A percentile compares a stretch with the other conserved stretches of the same genome.
These are phyloP conservation scores for Echeneis naucrates DNA, from an alignment of 2,797 vertebrate genomes.

Conservation along the genomic window DNA sequence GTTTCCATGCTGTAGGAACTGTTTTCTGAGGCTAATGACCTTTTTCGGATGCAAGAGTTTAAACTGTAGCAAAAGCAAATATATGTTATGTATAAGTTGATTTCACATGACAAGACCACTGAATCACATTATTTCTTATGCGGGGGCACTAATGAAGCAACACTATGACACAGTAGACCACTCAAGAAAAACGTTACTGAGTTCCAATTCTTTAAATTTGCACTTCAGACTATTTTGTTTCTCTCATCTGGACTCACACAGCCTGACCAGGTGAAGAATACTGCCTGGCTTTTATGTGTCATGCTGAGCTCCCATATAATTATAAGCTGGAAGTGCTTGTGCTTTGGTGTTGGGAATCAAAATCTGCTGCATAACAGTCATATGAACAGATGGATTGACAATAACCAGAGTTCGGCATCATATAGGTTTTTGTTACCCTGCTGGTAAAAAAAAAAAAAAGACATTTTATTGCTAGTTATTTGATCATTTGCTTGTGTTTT, in stretches of 20 bases:
- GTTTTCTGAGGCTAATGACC: neutral
- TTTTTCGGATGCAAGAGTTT: neutral
- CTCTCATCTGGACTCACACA: neutral
- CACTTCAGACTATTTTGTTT: neutral
- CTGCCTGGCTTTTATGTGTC: neutral
- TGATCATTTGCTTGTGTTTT: no score
- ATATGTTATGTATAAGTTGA: neutral
- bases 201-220: slow-evolving; percentile 7
- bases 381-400: no score
- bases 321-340: no score
- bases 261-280: neutral
- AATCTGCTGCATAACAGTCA: no score
- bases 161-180: neutral
- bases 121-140: slow-evolving; percentile 1
- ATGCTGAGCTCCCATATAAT: neutral
- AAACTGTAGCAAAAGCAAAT: neutral
- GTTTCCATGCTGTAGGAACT: neutral
- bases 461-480: no score
- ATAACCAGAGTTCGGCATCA: no score
- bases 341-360: no score
- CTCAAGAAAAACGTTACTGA: neutral
- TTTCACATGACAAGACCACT: slow-evolving; percentile 21
- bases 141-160: neutral
- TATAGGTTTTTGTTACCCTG: no score
- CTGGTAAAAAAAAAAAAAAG: no score